Evolutionary conservation across 2,113 vertebrate genomes (phyloP).

Genomic region (Nerophis lumbriciformis): DNA sequence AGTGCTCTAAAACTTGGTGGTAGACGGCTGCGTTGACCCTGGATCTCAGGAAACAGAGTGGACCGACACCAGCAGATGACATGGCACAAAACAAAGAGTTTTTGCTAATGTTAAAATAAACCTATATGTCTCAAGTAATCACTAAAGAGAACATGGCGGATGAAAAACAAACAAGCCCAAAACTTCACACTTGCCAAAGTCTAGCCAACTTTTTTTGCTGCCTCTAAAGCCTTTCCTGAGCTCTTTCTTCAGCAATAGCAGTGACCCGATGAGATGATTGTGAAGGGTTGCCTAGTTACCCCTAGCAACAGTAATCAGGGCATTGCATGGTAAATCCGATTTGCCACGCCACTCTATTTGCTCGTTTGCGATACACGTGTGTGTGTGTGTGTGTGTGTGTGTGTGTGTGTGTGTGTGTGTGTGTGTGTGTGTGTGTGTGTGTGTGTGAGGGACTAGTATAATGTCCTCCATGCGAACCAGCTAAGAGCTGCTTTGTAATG

Average conservation of each 20-base stretch:
- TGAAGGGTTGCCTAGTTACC: constrained; percentile 58
- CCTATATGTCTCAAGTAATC: no score
- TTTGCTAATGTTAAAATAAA: constrained; percentile 35
- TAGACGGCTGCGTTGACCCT: no score
- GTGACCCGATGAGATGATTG: constrained; percentile 53
- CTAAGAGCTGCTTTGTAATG: no score
- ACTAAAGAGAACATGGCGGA: no score
- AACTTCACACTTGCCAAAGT: background rate
- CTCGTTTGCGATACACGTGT: constrained; percentile 12
- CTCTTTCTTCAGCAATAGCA: constrained; percentile 23
- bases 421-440: constrained; percentile 6
- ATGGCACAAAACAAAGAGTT: background rate
- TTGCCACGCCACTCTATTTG: constrained; percentile 30
- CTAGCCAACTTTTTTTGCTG: background rate
- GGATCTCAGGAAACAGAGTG: no score
- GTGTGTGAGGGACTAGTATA: background rate
- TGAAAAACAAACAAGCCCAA: no score
- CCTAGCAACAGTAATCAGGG: constrained; percentile 62
- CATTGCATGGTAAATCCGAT: constrained; percentile 59
- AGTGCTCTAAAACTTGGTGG: no score
- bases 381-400: no score
- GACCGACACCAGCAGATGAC: no score
- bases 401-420: constrained; percentile 15
- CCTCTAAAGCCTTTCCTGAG: background rate
- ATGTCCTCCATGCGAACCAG: background rate